Evolutionary conservation across 2,113 vertebrate species (phyloP), one percentile per base, ranked within the genome.

Genomic region (Pluvianellus socialis): DNA sequence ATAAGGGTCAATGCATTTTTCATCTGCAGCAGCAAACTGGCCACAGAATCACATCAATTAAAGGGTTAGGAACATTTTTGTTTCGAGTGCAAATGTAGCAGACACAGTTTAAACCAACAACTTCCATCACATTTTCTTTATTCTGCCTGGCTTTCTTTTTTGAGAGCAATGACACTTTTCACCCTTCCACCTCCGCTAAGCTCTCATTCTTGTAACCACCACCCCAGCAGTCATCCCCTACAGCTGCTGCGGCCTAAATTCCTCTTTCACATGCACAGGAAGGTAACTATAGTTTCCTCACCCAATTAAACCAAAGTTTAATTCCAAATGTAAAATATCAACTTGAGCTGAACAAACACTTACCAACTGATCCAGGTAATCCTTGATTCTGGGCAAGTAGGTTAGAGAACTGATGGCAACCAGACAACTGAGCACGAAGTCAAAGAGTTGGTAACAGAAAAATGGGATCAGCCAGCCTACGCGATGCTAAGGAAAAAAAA

Each of bases 371-470:
- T 99, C 99, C 98, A 99, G 96, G 91, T 99, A 99, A 96, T 99
- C 99, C 96, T 99, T 99, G 97, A 99, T 99, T 98, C 99, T 98
- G 82, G 99, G 99, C 83, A 99, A 98, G 90, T 99, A 99, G 61
- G 99, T 99, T 91, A 99, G 98, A 82, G 99, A 99, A 92, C 99
- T 99, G 98, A 99, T 98, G 93, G 99, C 99, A 97, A 99, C 99
- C 97, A 99, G 98, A 94, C 99, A 99, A 96, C 99, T 99, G 92
- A 99, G 98, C 85, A 99, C 99, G 52, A 99, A 99, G 98, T 99
- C 99, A 98, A 99, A 99, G 80, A 99, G 98, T 96, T 99, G 99
- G 96, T 99, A 99, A 98, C 99, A 99, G 98, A 99, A 99, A 97
- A 99, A 99, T 0, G 99, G 99, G 76, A 99, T 99, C 97, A 99